Evolutionary conservation across 2,797 vertebrate genomes (phyloP).

Genomic region (Denticeps clupeoides): DNA sequence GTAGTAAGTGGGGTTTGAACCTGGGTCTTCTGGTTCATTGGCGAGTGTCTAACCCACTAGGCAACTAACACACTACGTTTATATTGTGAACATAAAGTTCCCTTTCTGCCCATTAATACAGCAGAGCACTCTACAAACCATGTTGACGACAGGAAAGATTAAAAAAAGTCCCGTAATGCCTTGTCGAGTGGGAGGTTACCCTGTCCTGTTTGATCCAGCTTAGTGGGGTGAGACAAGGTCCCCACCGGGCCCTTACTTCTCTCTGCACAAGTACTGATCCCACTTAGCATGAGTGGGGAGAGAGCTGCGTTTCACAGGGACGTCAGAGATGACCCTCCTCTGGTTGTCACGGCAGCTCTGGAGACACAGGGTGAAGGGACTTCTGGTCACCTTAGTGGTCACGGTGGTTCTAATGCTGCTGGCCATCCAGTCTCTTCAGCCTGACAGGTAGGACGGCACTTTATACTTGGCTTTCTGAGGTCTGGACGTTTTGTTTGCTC

Average conservation of each 20-base stretch:
- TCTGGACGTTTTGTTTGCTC: neutral
- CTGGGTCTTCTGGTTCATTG: no score
- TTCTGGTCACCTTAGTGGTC: conserved; percentile 17
- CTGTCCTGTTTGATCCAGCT: conserved; percentile 20
- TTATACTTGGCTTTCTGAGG: neutral
- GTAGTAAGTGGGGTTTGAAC: no score
- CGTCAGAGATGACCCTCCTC: conserved; percentile 25
- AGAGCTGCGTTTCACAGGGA: neutral
- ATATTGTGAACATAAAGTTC: no score
- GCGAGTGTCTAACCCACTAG: no score
- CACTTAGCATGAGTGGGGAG: neutral
- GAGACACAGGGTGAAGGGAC: conserved; percentile 11
- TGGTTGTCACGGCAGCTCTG: conserved; percentile 23
- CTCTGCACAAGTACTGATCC: neutral
- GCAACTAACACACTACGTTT: no score
- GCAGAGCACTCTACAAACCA: no score
- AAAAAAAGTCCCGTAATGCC: neutral
- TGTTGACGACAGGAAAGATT: neutral
- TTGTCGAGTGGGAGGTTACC: neutral
- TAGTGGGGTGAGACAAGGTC: conserved; percentile 21
- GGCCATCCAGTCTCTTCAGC: conserved; percentile 15
- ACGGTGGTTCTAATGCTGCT: conserved; percentile 24
- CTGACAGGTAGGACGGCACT: conserved; percentile 10
- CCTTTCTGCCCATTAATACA: no score
- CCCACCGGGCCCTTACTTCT: conserved; percentile 6